phyloP scores from a whole-genome alignment of 2,113 vertebrate species.

The Xiphias gladius region DNA sequence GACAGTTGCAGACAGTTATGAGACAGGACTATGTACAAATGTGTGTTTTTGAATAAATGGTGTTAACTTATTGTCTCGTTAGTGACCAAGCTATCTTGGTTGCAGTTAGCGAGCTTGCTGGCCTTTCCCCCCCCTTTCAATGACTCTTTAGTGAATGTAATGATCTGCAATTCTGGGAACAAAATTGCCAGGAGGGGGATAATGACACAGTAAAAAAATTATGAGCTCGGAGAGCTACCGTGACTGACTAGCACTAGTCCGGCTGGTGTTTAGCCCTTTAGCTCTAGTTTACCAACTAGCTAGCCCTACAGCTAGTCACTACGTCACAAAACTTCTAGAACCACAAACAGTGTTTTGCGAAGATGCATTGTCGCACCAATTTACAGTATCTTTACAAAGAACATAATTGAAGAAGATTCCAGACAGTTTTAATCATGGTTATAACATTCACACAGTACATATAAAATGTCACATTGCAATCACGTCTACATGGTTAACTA shows the following conservation, averaged over 20 bases:
- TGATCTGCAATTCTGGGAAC: not conserved
- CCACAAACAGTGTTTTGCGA: not conserved
- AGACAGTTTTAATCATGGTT: too few relatives aligned
- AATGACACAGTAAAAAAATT: not conserved
- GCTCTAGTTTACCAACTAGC: too few relatives aligned
- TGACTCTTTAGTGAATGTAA: not conserved
- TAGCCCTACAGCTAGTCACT: too few relatives aligned
- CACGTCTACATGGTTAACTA: too few relatives aligned
- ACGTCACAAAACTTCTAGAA: not conserved
- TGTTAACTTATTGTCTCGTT: not conserved
- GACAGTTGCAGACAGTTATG: not conserved
- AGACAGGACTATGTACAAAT: not conserved
- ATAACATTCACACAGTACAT: too few relatives aligned
- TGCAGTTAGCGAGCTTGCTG: not conserved
- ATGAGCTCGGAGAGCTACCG: not conserved
- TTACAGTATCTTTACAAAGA: too few relatives aligned
- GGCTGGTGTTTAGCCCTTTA: too few relatives aligned
- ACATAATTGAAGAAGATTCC: too few relatives aligned
- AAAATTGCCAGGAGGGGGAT: not conserved
- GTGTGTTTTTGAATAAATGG: not conserved
- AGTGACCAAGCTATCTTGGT: too few relatives aligned
- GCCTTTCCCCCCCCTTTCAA: too few relatives aligned
- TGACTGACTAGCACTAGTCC: not conserved
- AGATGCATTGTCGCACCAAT: too few relatives aligned
- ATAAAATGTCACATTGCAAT: not conserved